A percentile compares a stretch with the other conserved stretches of the same genome.
Conservation (phyloP, 2,888 invertebrate genomes). For the Luperina testacea region DNA sequence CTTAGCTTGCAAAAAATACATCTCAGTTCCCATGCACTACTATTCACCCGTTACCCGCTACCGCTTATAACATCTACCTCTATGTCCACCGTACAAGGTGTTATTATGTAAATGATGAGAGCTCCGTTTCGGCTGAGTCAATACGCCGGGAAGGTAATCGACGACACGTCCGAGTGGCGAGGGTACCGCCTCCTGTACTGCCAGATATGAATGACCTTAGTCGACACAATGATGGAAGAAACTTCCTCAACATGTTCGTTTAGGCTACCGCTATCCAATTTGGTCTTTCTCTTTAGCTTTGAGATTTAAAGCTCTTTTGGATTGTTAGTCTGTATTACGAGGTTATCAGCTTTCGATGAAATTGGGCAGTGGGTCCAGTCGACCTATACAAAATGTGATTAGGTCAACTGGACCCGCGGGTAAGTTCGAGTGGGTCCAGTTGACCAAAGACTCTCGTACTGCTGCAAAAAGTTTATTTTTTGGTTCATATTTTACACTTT, state of each 20-base stretch:
- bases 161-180: slow-evolving; percentile 82
- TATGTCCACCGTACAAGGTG: slow-evolving; percentile 79
- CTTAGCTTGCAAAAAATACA: background rate
- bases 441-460: no score
- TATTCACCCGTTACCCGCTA: slow-evolving; percentile 31
- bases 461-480: no score
- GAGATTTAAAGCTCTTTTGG: background rate
- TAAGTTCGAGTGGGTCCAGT: no score
- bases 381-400: no score
- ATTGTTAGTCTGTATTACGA: background rate
- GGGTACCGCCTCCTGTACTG: slow-evolving; percentile 72
- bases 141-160: slow-evolving; percentile 86
- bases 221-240: slow-evolving; percentile 59
- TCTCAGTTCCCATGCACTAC: background rate
- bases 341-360: background rate
- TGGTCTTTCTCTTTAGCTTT: background rate
- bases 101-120: slow-evolving; percentile 90
- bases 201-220: slow-evolving; percentile 75
- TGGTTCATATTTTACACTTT: no score
- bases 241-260: slow-evolving; percentile 29
- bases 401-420: no score
- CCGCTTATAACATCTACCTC: slow-evolving; percentile 65
- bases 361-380: no score
- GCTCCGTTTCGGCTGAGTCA: slow-evolving; percentile 88
- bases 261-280: background rate